Conservation (phyloP, 2,797 vertebrate species). For the Lutjanus argentimaculatus region DNA sequence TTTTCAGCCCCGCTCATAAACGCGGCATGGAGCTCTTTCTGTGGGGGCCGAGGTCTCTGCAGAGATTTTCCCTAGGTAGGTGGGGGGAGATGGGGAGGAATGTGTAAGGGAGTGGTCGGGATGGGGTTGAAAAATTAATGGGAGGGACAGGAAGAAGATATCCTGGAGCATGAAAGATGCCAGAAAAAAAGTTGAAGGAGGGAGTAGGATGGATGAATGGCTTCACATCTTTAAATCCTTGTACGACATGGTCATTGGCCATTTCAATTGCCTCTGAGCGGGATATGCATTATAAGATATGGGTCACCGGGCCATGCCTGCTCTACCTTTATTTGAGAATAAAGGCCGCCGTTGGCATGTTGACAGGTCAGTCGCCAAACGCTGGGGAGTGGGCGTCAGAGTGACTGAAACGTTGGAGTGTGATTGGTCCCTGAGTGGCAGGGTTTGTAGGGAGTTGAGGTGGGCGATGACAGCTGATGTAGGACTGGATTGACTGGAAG, state of each 20-base stretch:
- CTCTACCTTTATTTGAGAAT: slow-evolving; percentile 60
- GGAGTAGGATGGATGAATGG: slow-evolving; percentile 4
- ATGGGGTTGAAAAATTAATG: neutral
- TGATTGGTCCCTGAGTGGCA: slow-evolving; percentile 66
- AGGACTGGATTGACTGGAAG: slow-evolving; percentile 60
- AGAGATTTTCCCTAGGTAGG: slow-evolving; percentile 11
- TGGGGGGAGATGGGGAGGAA: slow-evolving; percentile 21
- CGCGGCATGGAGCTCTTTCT: slow-evolving; percentile 39
- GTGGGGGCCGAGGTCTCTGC: slow-evolving; percentile 13
- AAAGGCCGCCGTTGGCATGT: slow-evolving; percentile 52
- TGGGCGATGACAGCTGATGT: slow-evolving; percentile 75
- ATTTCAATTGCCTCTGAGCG: slow-evolving; percentile 32
- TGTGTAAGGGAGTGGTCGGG: slow-evolving; percentile 21
- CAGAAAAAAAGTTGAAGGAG: neutral
- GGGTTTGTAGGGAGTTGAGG: slow-evolving; percentile 37
- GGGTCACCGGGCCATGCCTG: slow-evolving; percentile 48
- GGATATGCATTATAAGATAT: slow-evolving; percentile 51
- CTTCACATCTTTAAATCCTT: slow-evolving; percentile 27
- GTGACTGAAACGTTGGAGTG: slow-evolving; percentile 64
- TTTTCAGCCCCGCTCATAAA: slow-evolving; percentile 55
- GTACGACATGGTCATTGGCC: slow-evolving; percentile 3
- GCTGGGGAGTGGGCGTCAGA: slow-evolving; percentile 58
- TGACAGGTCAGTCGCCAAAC: slow-evolving; percentile 45
- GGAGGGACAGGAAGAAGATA: neutral
- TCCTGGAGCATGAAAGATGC: slow-evolving; percentile 10